These are phyloP conservation scores for Falco novaeseelandiae DNA, from an alignment of 2,797 vertebrate genomes.

Conservation along the genomic window DNA sequence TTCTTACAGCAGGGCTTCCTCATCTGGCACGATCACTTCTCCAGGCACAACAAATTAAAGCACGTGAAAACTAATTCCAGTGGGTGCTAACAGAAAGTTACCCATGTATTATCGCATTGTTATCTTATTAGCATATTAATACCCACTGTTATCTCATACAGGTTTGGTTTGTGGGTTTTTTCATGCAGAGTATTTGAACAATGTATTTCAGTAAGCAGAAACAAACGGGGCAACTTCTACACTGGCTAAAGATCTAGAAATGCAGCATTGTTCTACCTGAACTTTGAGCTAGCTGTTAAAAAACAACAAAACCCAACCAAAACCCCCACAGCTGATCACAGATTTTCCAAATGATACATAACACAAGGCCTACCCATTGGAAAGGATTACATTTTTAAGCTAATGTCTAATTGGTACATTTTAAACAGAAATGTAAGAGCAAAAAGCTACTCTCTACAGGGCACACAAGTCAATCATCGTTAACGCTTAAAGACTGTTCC, in stretches of 20 bases:
- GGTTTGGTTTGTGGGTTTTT: not conserved
- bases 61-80: not conserved
- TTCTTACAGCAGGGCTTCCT: not conserved
- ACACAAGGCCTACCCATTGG: not conserved
- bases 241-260: not conserved
- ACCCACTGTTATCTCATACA: not conserved
- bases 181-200: not conserved
- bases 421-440: constrained; percentile 3
- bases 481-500: constrained; percentile 16
- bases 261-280: not conserved
- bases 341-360: not conserved
- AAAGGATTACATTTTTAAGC: not conserved
- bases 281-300: not conserved
- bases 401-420: not conserved
- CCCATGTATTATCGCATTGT: no score
- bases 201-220: not conserved
- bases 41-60: not conserved
- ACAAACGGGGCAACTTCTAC: not conserved
- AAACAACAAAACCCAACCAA: not conserved
- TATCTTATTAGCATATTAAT: no score
- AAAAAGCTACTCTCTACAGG: constrained; percentile 10
- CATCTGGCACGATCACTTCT: not conserved
- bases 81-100: not conserved
- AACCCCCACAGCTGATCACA: not conserved
- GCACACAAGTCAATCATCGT: not conserved